Conservation (phyloP, 2,113 vertebrate species). For the Symphodus melops region DNA sequence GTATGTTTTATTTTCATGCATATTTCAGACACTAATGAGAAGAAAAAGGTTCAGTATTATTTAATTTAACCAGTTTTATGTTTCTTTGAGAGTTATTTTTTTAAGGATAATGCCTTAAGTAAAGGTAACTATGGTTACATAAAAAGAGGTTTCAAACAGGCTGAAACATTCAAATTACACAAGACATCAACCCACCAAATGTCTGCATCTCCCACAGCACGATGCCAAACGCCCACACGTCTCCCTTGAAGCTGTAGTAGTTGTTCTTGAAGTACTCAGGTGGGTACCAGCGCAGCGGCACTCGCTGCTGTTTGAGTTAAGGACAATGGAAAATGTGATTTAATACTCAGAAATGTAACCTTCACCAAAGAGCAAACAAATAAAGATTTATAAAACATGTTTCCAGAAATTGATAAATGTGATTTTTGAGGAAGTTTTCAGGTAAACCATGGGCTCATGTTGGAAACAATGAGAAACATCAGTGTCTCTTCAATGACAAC, state of each 20-base stretch:
- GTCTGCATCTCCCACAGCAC: constrained; percentile 84
- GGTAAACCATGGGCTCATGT: no score
- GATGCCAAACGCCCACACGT: constrained; percentile 83
- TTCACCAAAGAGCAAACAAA: background rate
- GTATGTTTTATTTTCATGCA: background rate
- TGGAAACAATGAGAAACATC: no score
- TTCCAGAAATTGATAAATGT: no score
- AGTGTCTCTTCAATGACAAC: no score
- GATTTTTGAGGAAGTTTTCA: no score
- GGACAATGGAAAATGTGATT: background rate
- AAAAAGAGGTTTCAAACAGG: background rate
- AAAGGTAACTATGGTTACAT: no score
- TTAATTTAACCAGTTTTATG: no score
- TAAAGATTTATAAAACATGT: background rate
- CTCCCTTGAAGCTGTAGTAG: constrained; percentile 83
- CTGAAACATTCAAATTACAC: background rate
- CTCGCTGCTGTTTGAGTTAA: constrained; percentile 63
- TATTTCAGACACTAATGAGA: no score
- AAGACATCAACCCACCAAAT: constrained; percentile 74
- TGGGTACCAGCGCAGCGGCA: constrained; percentile 85
- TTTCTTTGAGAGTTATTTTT: no score
- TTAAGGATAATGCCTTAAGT: no score
- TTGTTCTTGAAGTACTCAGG: constrained; percentile 83
- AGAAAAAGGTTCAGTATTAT: no score
- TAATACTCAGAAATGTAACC: no score